phyloP scores from a whole-genome alignment of 2,113 vertebrate genomes.

The Bambusicola thoracicus region DNA sequence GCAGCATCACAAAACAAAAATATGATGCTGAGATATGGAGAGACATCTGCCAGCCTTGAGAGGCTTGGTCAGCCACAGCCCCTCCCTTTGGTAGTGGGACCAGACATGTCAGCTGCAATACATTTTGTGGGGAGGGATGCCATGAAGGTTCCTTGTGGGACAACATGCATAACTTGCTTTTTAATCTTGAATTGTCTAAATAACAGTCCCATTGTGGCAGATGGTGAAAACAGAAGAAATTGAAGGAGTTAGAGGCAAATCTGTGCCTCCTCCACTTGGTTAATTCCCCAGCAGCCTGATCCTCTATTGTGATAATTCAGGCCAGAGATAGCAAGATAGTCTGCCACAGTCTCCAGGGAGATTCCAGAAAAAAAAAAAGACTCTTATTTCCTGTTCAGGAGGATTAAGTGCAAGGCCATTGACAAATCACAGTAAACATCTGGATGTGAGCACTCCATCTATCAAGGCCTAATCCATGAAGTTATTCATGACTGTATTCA shows the following conservation, averaged over 20 bases:
- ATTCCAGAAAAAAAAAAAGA: background rate
- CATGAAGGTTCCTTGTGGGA: rapidly evolving
- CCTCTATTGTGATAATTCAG: constrained; percentile 36
- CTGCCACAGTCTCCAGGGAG: constrained; percentile 40
- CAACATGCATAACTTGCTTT: background rate
- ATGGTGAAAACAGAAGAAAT: background rate
- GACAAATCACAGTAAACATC: constrained; percentile 79
- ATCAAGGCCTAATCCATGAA: constrained; percentile 64
- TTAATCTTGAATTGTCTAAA: background rate
- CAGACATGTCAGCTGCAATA: rapidly evolving
- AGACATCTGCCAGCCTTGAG: background rate
- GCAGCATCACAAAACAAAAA: background rate
- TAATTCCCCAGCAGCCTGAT: constrained; percentile 61
- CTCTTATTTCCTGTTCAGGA: constrained; percentile 59
- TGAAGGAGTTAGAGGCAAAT: constrained; percentile 52
- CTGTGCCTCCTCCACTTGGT: background rate
- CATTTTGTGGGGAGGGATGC: background rate
- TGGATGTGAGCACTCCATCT: constrained; percentile 58
- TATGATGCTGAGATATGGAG: rapidly evolving
- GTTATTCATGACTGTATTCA: constrained; percentile 74
- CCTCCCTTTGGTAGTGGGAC: background rate
- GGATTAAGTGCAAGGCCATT: constrained; percentile 76
- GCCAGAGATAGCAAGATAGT: background rate
- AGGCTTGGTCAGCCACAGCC: background rate
- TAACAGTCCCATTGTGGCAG: background rate